Base-by-base conservation (phyloP, 1,140 invertebrate genomes). In the Psilanteris sp. region DNA sequence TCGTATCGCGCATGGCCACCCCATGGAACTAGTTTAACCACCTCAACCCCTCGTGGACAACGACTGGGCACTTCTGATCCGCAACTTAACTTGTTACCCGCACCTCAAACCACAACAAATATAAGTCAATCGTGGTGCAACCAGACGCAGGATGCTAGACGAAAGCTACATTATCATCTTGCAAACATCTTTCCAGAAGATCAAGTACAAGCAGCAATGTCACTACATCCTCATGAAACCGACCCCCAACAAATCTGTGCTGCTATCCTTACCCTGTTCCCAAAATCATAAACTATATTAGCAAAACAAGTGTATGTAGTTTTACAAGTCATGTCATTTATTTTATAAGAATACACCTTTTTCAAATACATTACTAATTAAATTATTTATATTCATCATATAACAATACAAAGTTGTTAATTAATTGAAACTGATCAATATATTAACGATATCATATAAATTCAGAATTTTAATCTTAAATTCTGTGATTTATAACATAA, bases 201-300 rank as follows among this genome's bases (percentile, higher is more conserved):
- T 55, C 94, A 96, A 83, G 96, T 98, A 0, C 91, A 92, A 14
- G 91, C 93, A 16, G 96, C 94, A 0, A 95, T 98, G 94, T 91
- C 93, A 37, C 83, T 94, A 31, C 94, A 95, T 87, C 96, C 96
- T 0, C 93, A 96, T 18, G 95, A 97, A 84, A 95, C 92, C 1
- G 94, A 97, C 86, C 92, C 96, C 0, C 93, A 97, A 79, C 93
- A 93, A 79, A 94, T 98, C 71, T 98, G 96, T 88, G 93, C 94
- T 22, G 92, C 94, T 52, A 96, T 98, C 70, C 86, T 97, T 46
- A 89, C 90, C 13, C 92, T 94, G 90, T 94, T 93, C 88, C 92
- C 91, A 6, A 90, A 91, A 67, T 86, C 83, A 15, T 89, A 76
- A 66, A 37, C 3, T n/a, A n/a, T 89, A 90, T 62, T 85, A 84